phyloP scores from a whole-genome alignment of 2,888 invertebrate genomes.

The Nephrocerus scutellatus region DNA sequence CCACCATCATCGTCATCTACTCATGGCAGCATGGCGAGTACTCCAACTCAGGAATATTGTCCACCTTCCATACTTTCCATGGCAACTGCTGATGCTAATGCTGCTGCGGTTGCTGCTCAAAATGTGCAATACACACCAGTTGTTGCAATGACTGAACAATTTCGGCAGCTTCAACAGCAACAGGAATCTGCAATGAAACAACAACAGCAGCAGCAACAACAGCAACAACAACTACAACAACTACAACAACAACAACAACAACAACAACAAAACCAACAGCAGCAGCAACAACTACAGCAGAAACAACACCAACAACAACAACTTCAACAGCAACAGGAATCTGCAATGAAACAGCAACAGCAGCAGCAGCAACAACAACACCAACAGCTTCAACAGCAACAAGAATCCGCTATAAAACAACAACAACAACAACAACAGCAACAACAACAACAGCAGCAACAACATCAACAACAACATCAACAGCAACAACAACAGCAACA shows the following conservation, averaged over 20 bases:
- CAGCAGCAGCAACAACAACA: constrained; percentile 5
- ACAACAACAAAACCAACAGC: constrained; percentile 9
- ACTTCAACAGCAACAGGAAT: constrained; percentile 13
- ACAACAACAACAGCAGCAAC: constrained; percentile 31
- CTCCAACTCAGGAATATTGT: too few relatives aligned
- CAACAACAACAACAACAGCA: constrained; percentile 26
- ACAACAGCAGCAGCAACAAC: constrained; percentile 5
- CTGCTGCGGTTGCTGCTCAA: too few relatives aligned
- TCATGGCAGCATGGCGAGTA: too few relatives aligned
- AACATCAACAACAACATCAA: constrained; percentile 27
- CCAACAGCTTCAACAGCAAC: constrained; percentile 21
- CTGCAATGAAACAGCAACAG: constrained; percentile 1
- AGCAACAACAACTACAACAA: constrained; percentile 8
- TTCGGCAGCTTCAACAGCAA: constrained; percentile 7
- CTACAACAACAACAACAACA: constrained; percentile 5
- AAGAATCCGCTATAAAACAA: constrained; percentile 25
- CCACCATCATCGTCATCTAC: too few relatives aligned
- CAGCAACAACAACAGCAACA: constrained; percentile 27
- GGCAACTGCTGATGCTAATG: too few relatives aligned
- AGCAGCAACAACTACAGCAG: constrained; percentile 6
- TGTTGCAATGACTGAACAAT: too few relatives aligned
- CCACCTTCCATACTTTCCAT: too few relatives aligned
- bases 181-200: constrained; percentile 9
- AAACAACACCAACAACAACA: constrained; percentile 7
- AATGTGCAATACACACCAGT: too few relatives aligned